phyloP scores from a whole-genome alignment of 1,140 invertebrate species.

The Orussus abietinus region DNA sequence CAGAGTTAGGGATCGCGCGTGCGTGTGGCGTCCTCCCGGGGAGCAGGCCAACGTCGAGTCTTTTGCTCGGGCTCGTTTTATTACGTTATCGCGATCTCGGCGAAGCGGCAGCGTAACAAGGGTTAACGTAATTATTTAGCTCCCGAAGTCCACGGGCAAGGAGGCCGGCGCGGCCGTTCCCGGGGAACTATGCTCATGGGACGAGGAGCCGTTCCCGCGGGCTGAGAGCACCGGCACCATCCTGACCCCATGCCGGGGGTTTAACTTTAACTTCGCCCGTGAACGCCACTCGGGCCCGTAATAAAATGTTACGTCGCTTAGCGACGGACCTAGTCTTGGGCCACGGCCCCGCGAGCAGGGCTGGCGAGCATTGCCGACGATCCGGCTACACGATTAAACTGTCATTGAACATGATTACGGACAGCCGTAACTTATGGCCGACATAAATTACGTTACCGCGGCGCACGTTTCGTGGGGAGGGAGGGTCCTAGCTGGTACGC shows the following conservation, averaged over 20 bases:
- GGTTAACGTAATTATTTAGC: slow-evolving; percentile 46
- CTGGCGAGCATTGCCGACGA: no score
- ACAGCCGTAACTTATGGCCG: background rate
- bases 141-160: slow-evolving; percentile 31
- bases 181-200: slow-evolving; percentile 39
- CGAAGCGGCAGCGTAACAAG: slow-evolving; percentile 34
- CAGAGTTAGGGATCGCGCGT: slow-evolving; percentile 1
- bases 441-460: background rate
- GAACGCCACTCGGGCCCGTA: slow-evolving; percentile 27
- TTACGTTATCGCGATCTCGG: slow-evolving; percentile 21
- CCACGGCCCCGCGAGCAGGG: no score
- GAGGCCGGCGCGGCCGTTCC: slow-evolving; percentile 39
- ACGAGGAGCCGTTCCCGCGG: slow-evolving; percentile 14
- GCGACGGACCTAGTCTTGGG: no score
- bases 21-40: background rate
- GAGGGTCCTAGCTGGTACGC: no score
- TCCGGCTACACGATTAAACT: background rate
- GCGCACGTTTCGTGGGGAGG: no score
- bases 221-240: slow-evolving; percentile 22
- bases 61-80: background rate
- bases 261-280: no score
- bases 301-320: slow-evolving; percentile 34
- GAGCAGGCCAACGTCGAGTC: slow-evolving; percentile 2
- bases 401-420: background rate
- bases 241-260: slow-evolving; percentile 21